Evolutionary conservation across 2,888 invertebrate species (phyloP).

Genomic region (Schizaphis graminum): DNA sequence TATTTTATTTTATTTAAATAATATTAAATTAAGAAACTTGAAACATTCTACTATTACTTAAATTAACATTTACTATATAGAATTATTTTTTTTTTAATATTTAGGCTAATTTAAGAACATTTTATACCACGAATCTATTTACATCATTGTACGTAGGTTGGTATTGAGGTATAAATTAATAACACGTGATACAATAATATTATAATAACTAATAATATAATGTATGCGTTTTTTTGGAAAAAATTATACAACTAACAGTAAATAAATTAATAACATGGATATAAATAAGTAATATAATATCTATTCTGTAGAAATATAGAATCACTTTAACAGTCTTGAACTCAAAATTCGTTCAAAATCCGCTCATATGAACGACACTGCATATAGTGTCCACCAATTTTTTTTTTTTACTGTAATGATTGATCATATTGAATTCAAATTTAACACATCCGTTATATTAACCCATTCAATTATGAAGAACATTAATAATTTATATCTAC

Average conservation of each 20-base stretch:
- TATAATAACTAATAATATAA: background rate
- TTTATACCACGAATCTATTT: background rate
- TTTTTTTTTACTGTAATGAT: background rate
- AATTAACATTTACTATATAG: background rate
- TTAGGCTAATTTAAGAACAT: background rate
- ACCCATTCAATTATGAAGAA: background rate
- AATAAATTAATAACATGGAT: background rate
- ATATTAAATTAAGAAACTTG: background rate
- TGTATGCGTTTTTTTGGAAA: background rate
- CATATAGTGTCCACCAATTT: background rate
- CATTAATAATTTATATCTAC: background rate
- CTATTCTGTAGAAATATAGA: background rate
- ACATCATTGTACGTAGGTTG: background rate
- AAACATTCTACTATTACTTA: background rate
- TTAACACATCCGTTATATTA: background rate
- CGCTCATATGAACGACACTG: no score
- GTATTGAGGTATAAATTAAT: background rate
- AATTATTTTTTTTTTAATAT: background rate
- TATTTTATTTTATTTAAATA: background rate
- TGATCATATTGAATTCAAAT: background rate
- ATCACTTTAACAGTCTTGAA: background rate
- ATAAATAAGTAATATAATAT: background rate
- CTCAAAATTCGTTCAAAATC: no score
- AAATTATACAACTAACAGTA: background rate
- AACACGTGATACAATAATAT: background rate